These are phyloP conservation scores for Lycophotia porphyrea DNA, from an alignment of 2,888 invertebrate species.

Conservation along the genomic window DNA sequence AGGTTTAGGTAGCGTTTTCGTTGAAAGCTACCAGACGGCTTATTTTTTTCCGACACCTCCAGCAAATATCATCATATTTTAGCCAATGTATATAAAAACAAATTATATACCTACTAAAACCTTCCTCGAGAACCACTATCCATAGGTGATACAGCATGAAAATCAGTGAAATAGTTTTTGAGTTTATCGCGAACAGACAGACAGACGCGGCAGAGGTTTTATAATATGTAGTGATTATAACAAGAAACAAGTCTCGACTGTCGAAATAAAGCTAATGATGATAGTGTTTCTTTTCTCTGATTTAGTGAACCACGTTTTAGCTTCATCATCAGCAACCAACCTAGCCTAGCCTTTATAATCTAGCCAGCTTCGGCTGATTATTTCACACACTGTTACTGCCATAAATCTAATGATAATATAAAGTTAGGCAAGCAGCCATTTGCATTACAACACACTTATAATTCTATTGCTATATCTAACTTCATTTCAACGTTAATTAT, in stretches of 20 bases:
- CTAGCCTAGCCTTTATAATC: conserved; percentile 3
- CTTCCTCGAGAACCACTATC: no score
- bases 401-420: conserved; percentile 9
- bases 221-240: no score
- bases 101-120: no score
- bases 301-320: neutral
- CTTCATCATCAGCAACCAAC: neutral
- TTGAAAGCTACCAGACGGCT: no score
- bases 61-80: no score
- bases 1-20: no score
- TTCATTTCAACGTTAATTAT: neutral
- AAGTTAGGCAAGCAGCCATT: conserved; percentile 3
- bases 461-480: neutral
- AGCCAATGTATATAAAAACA: no score
- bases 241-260: neutral
- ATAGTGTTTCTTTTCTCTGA: neutral
- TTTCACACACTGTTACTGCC: neutral
- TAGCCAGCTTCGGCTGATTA: neutral
- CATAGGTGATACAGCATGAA: no score
- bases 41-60: no score
- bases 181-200: no score
- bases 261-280: neutral
- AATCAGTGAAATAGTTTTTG: no score
- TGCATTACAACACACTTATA: neutral
- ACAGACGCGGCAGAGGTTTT: no score